Evolutionary conservation across 92 coral and sea anemone genomes (phyloP).

Genomic region (Epizoanthus rinbou): DNA sequence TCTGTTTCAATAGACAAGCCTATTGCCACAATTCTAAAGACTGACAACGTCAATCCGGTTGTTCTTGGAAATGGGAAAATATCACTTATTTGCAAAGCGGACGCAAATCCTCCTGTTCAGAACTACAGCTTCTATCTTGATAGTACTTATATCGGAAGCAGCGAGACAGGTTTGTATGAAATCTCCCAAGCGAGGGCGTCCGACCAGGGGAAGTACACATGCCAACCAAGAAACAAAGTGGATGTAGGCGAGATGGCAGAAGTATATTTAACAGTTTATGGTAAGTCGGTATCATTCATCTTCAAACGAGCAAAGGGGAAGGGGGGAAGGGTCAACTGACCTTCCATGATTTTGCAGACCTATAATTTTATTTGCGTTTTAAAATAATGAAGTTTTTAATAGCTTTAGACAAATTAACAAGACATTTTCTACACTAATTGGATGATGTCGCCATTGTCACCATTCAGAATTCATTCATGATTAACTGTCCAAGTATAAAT

Average conservation of each 20-base stretch:
- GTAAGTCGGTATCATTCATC: constrained; percentile 35
- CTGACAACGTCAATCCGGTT: constrained; percentile 54
- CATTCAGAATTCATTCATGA: no score
- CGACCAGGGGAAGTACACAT: constrained; percentile 63
- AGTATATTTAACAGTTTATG: constrained; percentile 51
- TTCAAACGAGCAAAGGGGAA: no score
- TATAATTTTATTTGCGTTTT: no score
- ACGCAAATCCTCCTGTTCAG: constrained; percentile 71
- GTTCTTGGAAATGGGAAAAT: constrained; percentile 71
- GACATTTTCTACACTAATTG: no score
- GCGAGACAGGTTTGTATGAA: constrained; percentile 45
- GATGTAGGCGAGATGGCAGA: constrained; percentile 60
- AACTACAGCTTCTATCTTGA: constrained; percentile 63
- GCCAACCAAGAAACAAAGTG: constrained; percentile 61
- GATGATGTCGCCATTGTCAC: no score
- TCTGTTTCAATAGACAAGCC: constrained; percentile 59
- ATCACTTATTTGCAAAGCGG: constrained; percentile 61
- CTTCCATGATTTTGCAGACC: no score
- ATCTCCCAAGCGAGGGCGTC: constrained; percentile 57
- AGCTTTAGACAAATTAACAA: no score
- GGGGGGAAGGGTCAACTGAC: no score
- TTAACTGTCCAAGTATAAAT: no score
- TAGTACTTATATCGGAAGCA: constrained; percentile 47
- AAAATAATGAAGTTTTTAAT: no score
- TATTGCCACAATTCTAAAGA: constrained; percentile 48